phyloP scores from a whole-genome alignment of 1,140 invertebrate species.

The Saccostrea cuccullata region DNA sequence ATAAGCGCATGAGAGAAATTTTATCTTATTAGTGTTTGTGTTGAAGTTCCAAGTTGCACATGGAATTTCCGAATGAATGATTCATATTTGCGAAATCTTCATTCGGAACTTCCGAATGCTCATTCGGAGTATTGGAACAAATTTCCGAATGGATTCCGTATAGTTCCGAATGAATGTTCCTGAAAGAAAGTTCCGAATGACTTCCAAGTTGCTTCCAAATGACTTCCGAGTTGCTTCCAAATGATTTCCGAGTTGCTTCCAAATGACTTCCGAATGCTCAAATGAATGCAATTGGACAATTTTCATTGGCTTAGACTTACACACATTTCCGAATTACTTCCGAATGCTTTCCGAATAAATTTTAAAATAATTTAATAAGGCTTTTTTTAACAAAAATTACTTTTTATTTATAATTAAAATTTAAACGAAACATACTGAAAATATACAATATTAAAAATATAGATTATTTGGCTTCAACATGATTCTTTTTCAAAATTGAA shows the following conservation, averaged over 20 bases:
- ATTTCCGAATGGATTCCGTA: constrained; percentile 9
- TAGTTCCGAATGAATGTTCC: neutral
- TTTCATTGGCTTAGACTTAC: no score
- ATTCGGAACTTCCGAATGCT: constrained; percentile 17
- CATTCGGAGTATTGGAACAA: constrained; percentile 36
- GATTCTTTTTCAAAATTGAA: no score
- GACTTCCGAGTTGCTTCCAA: no score
- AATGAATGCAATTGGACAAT: no score
- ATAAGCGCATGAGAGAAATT: no score
- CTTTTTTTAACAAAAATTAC: no score
- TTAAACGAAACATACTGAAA: neutral
- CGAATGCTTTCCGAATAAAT: neutral
- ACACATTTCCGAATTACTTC: neutral
- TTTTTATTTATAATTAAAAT: neutral
- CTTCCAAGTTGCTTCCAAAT: neutral
- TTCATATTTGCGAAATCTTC: neutral
- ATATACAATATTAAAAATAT: neutral
- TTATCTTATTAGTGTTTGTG: neutral
- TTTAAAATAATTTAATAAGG: neutral
- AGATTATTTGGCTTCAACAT: no score
- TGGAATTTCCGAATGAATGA: neutral
- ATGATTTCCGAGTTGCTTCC: no score
- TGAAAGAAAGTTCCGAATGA: neutral
- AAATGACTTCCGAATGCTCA: no score
- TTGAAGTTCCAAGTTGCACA: constrained; percentile 11